Evolutionary conservation across 2,113 vertebrate genomes (phyloP).

Genomic region (Tetraodon nigroviridis): DNA sequence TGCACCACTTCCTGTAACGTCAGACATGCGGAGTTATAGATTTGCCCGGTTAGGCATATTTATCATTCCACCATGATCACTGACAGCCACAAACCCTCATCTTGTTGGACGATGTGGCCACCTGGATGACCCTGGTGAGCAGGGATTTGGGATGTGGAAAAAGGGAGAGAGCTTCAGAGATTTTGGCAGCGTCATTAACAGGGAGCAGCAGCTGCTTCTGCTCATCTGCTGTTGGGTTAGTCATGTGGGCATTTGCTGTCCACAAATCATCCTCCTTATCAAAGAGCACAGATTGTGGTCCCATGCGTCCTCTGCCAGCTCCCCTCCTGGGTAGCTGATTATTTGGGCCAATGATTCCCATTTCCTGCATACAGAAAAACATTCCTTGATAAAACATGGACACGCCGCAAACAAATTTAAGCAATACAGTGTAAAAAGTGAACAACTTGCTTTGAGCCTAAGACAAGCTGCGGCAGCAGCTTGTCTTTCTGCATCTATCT

Average conservation of each 20-base stretch:
- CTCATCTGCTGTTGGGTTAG: constrained; percentile 47
- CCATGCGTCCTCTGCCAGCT: constrained; percentile 52
- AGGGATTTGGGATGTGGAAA: constrained; percentile 89
- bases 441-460: constrained; percentile 80
- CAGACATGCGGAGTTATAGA: not conserved
- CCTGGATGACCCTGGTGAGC: constrained; percentile 83
- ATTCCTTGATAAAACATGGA: not conserved
- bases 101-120: constrained; percentile 81
- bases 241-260: constrained; percentile 50
- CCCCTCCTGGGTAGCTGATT: constrained; percentile 77
- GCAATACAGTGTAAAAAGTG: not conserved
- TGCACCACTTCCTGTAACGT: constrained; percentile 77
- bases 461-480: constrained; percentile 90
- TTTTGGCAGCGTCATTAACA: constrained; percentile 56
- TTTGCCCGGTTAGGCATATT: not conserved
- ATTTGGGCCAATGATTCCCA: constrained; percentile 83
- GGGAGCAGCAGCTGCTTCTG: constrained; percentile 36
- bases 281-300: constrained; percentile 16
- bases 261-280: constrained; percentile 66
- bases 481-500: constrained; percentile 83
- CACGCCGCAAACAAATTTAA: not conserved
- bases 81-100: constrained; percentile 72
- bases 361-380: constrained; percentile 69
- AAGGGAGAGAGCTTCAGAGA: constrained; percentile 77
- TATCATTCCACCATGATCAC: not conserved